Base-by-base conservation (phyloP, 2,888 invertebrate species). In the Drosophila seclusa region DNA sequence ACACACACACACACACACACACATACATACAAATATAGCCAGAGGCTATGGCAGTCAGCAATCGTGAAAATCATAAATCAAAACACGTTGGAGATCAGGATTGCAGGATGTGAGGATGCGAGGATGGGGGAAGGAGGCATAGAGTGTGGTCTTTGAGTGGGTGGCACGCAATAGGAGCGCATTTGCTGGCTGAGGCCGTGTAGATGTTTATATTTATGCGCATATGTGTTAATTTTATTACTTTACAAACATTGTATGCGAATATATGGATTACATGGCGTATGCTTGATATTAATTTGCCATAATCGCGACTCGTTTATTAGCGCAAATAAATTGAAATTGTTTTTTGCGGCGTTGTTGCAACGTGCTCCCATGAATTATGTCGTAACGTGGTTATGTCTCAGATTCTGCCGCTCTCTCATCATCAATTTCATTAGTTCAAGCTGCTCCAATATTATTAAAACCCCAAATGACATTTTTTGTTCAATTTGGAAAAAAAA, bases 201-300 rank as follows among this genome's bases (percentile, higher is more conserved):
- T 66, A 53, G 66, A 74, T 82, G 69, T 69, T 68, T 65, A 82
- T 82, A 84, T 86, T 86, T 86, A 84, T 83, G 85, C 53, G 69
- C 78, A 69, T 71, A 87, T 87, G 87, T 86, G 87, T 87, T 87
- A 85, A 86, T 86, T 86, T 87, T 87, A 87, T 86, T 87, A 83
- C 85, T 75, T 82, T 68, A 32, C 78, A 80, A 71, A 69, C 75
- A 75, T 68, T 55, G 55, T 50, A 57, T 45, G 55, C 36, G 63
- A 55, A 40, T 50, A 36, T 31, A 11, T 45, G 18, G 24, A 27
- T 38, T 54, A 27, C 53, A 61, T 42, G 72, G 66, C 78, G 86
- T 83, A 83, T 83, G 75, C 64, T 81, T 55, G 59, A 79, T 87
- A 84, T 84, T 87, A 84, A 84, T 83, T 83, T 79, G 69, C 81